Base-by-base conservation (phyloP, 92 coral and sea anemone species). In the Actinostola sp. region DNA sequence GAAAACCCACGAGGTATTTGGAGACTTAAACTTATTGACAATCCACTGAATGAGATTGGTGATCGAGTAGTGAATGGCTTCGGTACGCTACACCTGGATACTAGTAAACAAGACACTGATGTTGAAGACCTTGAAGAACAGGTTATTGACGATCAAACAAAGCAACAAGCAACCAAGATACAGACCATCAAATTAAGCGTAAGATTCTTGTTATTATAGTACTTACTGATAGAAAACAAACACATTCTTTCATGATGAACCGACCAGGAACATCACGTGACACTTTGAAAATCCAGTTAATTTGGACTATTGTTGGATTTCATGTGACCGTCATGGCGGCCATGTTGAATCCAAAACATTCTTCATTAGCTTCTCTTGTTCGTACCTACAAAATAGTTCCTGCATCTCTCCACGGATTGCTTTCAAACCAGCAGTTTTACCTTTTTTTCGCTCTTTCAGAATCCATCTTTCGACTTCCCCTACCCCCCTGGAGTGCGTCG, bases 401-500 rank as follows among this genome's bases (percentile, higher is more conserved):
- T n/a, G n/a, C n/a, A n/a, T n/a, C n/a, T n/a, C n/a, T n/a, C n/a
- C n/a, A n/a, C n/a, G n/a, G n/a, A n/a, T n/a, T n/a, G n/a, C n/a
- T n/a, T n/a, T n/a, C n/a, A n/a, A n/a, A n/a, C n/a, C n/a, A n/a
- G n/a, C n/a, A 39, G 45, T 39, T 39, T 39, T 39, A 39, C 45
- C 14, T 14, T 39, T 14, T 7, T 14, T 39, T 39, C 14, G 7
- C 7, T 39, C 14, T 49, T 41, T 29, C 64, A 94, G 98, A 75
- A 83, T 65, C 90, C 82, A 33, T 73, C 77, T 60, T 72, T 63
- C 24, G 98, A 94, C 77, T 94, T 94, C 57, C 98, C 98, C 17
- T 94, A 91, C 44, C 98, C 98, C n/a, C 89, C 97, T 34, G 98
- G 98, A 12, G 98, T 94, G 25, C 96, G 98, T 28, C 88, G 98